Evolutionary conservation across 2,797 vertebrate genomes (phyloP).

Genomic region (Melanotaenia boesemani): DNA sequence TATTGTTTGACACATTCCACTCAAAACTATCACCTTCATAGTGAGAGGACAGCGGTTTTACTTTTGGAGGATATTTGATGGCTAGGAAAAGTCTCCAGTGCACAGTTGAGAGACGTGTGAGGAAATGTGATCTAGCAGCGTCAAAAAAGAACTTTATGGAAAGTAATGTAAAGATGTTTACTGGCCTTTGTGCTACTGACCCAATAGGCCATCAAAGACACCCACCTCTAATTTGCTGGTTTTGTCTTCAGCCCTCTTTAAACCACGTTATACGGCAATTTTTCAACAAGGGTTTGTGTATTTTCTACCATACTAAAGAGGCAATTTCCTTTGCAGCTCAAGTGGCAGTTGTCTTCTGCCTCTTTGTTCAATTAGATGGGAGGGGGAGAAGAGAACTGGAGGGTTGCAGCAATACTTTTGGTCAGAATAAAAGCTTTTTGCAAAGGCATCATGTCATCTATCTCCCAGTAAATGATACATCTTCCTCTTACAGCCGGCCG

Average conservation of each 20-base stretch:
- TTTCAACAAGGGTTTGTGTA: constrained; percentile 59
- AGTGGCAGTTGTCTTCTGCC: constrained; percentile 78
- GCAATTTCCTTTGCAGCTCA: constrained; percentile 75
- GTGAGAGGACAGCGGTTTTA: not conserved
- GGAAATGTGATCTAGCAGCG: constrained; percentile 22
- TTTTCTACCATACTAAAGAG: constrained; percentile 67
- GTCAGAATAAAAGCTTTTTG: constrained; percentile 80
- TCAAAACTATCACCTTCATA: not conserved
- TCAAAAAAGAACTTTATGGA: constrained; percentile 35
- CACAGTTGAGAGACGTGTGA: constrained; percentile 19
- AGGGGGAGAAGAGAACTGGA: constrained; percentile 27
- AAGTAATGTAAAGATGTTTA: constrained; percentile 26
- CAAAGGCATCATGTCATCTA: constrained; percentile 76
- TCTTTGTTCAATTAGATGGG: constrained; percentile 78
- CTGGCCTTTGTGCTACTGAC: constrained; percentile 39
- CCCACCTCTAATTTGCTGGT: constrained; percentile 62
- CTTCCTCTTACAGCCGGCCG: constrained; percentile 74
- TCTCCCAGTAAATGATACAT: constrained; percentile 82
- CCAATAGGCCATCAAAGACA: constrained; percentile 52
- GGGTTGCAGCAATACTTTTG: constrained; percentile 72
- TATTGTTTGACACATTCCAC: not conserved
- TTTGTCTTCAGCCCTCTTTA: constrained; percentile 57
- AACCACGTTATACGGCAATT: constrained; percentile 45
- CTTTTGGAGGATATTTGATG: constrained; percentile 14
- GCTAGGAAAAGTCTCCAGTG: constrained; percentile 8